Evolutionary conservation across 2,113 vertebrate genomes (phyloP).

Genomic region (Marmota monax): DNA sequence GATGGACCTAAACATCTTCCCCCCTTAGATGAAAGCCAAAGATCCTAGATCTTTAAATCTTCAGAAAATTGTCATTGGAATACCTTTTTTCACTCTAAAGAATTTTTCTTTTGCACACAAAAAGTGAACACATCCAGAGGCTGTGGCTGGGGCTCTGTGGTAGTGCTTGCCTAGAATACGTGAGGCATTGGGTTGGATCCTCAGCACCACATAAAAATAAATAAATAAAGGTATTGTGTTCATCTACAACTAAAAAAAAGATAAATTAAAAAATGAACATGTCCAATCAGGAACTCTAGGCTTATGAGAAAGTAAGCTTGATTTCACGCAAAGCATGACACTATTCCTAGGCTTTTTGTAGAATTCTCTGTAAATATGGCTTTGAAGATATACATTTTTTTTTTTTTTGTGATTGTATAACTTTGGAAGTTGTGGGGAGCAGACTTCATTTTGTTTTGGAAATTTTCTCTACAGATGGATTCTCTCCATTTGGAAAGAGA

Average conservation of each 20-base stretch:
- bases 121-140: conserved; percentile 16
- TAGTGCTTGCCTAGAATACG: too few species aligned
- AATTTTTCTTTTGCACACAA: conserved; percentile 48
- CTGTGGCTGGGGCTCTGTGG: too few species aligned
- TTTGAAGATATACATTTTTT: conserved; percentile 11
- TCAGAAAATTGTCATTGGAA: neutral
- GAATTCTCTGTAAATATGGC: neutral
- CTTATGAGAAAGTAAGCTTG: neutral
- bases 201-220: too few species aligned
- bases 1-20: neutral
- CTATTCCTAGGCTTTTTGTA: neutral
- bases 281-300: neutral
- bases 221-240: too few species aligned
- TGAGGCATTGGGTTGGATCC: too few species aligned
- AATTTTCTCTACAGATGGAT: conserved; percentile 39
- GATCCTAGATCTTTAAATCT: neutral
- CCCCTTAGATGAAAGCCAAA: neutral
- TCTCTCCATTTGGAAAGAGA: conserved; percentile 7
- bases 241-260: too few species aligned
- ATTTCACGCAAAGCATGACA: neutral
- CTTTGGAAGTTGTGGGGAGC: neutral
- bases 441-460: neutral
- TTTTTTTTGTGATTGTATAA: conserved; percentile 20
- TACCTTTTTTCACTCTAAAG: conserved; percentile 27
- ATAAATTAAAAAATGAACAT: neutral